Conservation (phyloP, 1,140 invertebrate genomes). For the Rhyzopertha dominica region DNA sequence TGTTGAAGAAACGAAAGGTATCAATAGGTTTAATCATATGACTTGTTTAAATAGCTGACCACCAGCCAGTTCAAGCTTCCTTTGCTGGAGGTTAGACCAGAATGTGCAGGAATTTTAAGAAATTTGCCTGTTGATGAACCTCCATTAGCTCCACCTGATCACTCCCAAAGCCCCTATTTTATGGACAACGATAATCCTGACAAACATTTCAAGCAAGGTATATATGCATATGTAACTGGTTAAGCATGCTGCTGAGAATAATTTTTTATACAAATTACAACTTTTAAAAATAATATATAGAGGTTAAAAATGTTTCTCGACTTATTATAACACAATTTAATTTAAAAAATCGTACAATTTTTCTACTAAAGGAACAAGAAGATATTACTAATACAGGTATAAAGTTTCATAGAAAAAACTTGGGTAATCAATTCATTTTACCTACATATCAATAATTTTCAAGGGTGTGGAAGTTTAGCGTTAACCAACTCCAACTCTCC, state of each 20-base stretch:
- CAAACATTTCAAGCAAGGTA: slow-evolving; percentile 60
- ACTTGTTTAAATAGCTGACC: slow-evolving; percentile 48
- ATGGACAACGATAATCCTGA: slow-evolving; percentile 59
- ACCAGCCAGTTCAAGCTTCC: slow-evolving; percentile 61
- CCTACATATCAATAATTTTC: too few species aligned
- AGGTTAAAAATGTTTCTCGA: too few species aligned
- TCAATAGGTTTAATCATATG: slow-evolving; percentile 5
- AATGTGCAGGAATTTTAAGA: slow-evolving; percentile 56
- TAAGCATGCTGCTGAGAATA: not conserved
- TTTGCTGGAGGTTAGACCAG: slow-evolving; percentile 57
- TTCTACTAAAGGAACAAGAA: too few species aligned
- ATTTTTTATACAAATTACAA: too few species aligned
- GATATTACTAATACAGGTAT: too few species aligned
- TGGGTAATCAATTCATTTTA: too few species aligned
- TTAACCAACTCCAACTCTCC: too few species aligned
- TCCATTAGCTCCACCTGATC: slow-evolving; percentile 50
- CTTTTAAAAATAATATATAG: too few species aligned
- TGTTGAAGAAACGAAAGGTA: not conserved
- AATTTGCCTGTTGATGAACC: slow-evolving; percentile 54
- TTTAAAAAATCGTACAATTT: too few species aligned
- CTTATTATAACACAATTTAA: too few species aligned
- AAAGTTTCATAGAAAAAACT: too few species aligned
- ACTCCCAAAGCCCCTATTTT: slow-evolving; percentile 62
- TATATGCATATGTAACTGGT: not conserved
- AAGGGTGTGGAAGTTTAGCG: too few species aligned